Evolutionary conservation across 2,797 vertebrate species (phyloP), one percentile per base, ranked within the genome.

Genomic region (Erpetoichthys calabaricus): DNA sequence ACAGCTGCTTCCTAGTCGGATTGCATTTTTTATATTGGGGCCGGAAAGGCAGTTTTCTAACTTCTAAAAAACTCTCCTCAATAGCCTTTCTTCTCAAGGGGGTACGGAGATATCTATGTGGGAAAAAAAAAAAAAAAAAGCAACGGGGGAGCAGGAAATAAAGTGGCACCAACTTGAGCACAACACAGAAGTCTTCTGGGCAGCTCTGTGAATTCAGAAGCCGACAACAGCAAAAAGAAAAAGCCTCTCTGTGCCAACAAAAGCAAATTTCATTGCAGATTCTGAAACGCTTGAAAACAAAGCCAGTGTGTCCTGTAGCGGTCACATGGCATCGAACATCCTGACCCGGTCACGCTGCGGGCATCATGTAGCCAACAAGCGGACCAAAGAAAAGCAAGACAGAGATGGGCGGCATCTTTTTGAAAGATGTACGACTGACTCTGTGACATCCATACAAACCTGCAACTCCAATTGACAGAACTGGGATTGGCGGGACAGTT

Each of bases 1-100:
- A 71, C 83, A 88, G 83, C 86, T 88, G 85, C 80, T 86, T 88
- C 85, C 86, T 83, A 74, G 56, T 43, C 51, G 5, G 25, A 7
- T 59, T 52, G 47, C 51, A 54, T 63, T 55, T 55, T 56, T 57
- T 53, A 44, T 56, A 65, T 65, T 8, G 0, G 56, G 64, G 72
- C 71, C 76, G 79, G 77, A 80, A 81, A 75, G 61, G 50, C 42
- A 74, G 59, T 63, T 68, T 62, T 53, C 44, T 59, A 46, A 9
- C 55, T 2, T 55, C 64, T n/a, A 3, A 49, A 47, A 64, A 67
- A 72, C 67, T 60, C 69, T 66, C 70, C 69, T 63, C 55, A 61
- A 62, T 63, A 53, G 63, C 63, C 63, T 65, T 66, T 54, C 53
- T 56, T 44, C 56, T 51, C 56, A 54, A 53, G 44, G 51, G 53